Evolutionary conservation across 2,113 vertebrate species (phyloP), one percentile per base, ranked within the genome.

Genomic region (Marmota flaviventris): DNA sequence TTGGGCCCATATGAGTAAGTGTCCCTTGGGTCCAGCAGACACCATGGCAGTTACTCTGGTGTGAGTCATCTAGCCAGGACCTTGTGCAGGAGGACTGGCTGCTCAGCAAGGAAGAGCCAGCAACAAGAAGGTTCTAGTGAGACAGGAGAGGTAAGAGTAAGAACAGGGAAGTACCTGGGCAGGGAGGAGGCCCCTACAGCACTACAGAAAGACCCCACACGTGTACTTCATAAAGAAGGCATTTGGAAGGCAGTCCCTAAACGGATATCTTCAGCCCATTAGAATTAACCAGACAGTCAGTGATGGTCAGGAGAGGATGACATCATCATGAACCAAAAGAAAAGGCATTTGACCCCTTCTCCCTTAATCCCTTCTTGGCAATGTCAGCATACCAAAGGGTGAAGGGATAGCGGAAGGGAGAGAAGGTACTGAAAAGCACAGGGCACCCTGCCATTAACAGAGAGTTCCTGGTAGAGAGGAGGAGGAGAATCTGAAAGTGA

Each of bases 161-260:
- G 75, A 37, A 13, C 4, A 51, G n/a, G 2, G 17, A 61, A 27
- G 27, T 4, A n/a, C 3, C 8, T 0, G n/a, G 20, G 48, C 5
- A 16, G 1, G 1, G 22, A 45, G 53, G 8, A 48, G 22, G 8
- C 1, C 29, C 39, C 22, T 0, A 11, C 16, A 53, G 63, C 2
- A 5, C 4, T 4, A 0, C 17, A 18, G 16, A 22, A 79, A 75
- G 51, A 83, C 56, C 13, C 53, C 7, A 27, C 10, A 2, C 2
- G 0, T 0, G 3, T 63, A 4, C 22, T n/a, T 32, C 63, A 77
- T 10, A 51, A 34, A 11, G 51, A 70, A 5, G 34, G 6, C 17
- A 39, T 39, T 27, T 25, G 42, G 58, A 45, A 92, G 34, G 16
- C 20, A 9, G 16, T 29, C 34, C 37, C 39, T 29, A 24, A 24